Evolutionary conservation across 2,113 vertebrate genomes (phyloP).

Genomic region (Egretta garzetta): DNA sequence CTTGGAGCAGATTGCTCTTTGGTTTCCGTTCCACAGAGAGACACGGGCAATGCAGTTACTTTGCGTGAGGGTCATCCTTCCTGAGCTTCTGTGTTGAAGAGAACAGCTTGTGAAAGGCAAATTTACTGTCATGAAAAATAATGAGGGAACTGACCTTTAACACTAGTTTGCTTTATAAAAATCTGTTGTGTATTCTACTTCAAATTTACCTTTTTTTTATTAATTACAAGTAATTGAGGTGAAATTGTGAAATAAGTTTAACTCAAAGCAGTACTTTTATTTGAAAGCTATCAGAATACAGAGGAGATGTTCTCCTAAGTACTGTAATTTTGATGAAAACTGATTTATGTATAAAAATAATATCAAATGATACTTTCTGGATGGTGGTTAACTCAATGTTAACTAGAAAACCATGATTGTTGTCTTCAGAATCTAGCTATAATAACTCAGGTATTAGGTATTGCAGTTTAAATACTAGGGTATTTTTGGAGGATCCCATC

Average conservation of each 20-base stretch:
- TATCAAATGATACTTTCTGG: neutral
- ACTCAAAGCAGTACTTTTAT: neutral
- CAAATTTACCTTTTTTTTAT: neutral
- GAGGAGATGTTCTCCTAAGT: neutral
- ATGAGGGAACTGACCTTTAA: neutral
- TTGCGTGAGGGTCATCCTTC: neutral
- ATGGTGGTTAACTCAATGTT: neutral
- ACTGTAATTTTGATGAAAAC: neutral
- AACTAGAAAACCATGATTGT: neutral
- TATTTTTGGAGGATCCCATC: neutral
- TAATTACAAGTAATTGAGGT: neutral
- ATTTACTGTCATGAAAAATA: neutral
- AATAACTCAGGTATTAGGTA: neutral
- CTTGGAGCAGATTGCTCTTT: neutral
- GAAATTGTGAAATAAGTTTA: neutral
- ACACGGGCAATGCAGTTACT: neutral
- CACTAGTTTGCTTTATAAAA: neutral
- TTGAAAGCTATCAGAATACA: neutral
- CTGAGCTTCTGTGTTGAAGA: neutral
- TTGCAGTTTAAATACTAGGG: neutral
- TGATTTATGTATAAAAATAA: neutral
- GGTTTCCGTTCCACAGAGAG: neutral
- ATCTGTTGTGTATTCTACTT: neutral
- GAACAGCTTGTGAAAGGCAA: neutral
- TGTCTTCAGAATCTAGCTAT: neutral